Evolutionary conservation across 1,140 invertebrate species (phyloP), one percentile per base, ranked within the genome.

Genomic region (Tigriopus japonicus): DNA sequence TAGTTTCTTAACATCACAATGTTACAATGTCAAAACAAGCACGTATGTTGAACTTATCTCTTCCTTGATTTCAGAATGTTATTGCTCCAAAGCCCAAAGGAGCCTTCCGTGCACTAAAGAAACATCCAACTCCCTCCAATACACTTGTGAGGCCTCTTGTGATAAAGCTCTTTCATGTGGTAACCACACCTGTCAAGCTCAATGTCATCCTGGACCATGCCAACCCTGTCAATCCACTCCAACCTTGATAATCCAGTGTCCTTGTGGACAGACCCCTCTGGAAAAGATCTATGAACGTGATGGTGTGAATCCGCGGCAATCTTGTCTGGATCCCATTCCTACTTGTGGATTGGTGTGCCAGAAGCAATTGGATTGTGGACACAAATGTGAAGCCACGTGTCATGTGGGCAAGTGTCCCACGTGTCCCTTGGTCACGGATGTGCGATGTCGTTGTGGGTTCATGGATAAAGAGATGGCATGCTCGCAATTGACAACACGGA

Each of bases 391-490:
- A 52, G 70, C 71, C 13, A 70, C 72, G 13, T 97, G 93, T 71
- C 93, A 97, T 67, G 71, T 76, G 68, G 87, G 84, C 0, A 73
- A 78, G 12, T 98, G 94, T 70, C 83, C 84, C 7, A 77, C 80
- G 0, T 98, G 94, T 67, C 77, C 81, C 14, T 77, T 84, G 17
- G 80, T 77, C 14, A 90, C 87, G 0, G 69, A 78, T 1, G 77
- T 93, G 0, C 80, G 78, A 56, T 97, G 94, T 68, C 81, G 87
- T n/a, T 98, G 94, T 72, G 87, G 86, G n/a, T 78, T 82, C 67
- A 85, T 84, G 74, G 81, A 82, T 60, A 84, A 84, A 65, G 81
- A 89, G 69, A 78, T 94, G 51, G 75, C 80, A 0, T 97, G 92
- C 69, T 72, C 72, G 1, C 79, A 88, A 43, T 69, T 90, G 0